Conservation (phyloP, 2,113 vertebrate genomes). For the Sinocyclocheilus maitianheensis region DNA sequence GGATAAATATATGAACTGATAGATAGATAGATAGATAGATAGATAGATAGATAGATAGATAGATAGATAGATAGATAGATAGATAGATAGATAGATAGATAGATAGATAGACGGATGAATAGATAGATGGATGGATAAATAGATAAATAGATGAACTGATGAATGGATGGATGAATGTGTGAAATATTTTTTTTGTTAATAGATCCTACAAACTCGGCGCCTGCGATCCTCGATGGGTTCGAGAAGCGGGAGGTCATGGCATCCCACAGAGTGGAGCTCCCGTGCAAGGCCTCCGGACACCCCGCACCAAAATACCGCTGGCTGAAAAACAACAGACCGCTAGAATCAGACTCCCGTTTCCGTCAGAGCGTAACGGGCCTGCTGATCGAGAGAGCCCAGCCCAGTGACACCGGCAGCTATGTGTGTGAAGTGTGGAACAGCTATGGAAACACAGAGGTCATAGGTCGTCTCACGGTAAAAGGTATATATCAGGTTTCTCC, state of each 20-base stretch:
- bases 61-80: no score
- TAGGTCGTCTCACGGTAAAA: conserved; percentile 90
- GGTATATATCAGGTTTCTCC: conserved; percentile 80
- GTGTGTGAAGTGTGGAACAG: conserved; percentile 98
- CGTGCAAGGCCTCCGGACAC: conserved; percentile 96
- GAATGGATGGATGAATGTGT: neutral
- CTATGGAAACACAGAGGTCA: conserved; percentile 92
- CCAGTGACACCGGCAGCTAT: conserved; percentile 90
- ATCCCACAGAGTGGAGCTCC: conserved; percentile 92
- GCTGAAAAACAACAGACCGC: conserved; percentile 94
- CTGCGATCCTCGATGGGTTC: conserved; percentile 94
- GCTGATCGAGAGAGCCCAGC: conserved; percentile 87
- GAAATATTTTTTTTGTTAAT: neutral
- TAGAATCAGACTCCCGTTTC: conserved; percentile 92
- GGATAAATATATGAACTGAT: neutral
- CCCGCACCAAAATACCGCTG: conserved; percentile 95
- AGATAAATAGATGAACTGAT: neutral
- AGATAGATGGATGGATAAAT: neutral
- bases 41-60: neutral
- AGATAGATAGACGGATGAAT: neutral
- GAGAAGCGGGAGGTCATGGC: conserved; percentile 94
- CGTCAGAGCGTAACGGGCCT: conserved; percentile 88
- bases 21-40: neutral
- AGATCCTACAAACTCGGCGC: conserved; percentile 95
- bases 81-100: neutral